Evolutionary conservation across 2,797 vertebrate genomes (phyloP).

Genomic region (Bovichtus diacanthus): DNA sequence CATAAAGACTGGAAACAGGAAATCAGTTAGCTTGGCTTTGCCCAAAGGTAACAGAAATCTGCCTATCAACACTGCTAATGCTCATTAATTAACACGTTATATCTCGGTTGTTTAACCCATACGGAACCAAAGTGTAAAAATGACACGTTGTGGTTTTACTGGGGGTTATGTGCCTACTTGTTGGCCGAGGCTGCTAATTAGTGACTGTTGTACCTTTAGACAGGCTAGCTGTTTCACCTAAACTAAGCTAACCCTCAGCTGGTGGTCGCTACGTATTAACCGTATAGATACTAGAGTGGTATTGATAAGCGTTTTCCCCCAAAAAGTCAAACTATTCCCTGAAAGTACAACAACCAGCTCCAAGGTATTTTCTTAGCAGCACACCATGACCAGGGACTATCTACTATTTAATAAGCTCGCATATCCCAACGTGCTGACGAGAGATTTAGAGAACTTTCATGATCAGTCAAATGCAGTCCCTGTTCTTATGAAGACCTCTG

Average conservation of each 20-base stretch:
- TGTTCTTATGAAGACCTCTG: conserved; percentile 40
- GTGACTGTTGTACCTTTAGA: neutral
- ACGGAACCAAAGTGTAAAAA: neutral
- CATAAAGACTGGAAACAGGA: no score
- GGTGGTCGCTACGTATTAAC: neutral
- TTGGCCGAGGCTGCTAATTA: neutral
- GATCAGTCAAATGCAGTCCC: conserved; percentile 30
- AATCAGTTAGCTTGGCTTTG: neutral
- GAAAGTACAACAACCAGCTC: neutral
- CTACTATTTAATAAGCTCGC: neutral
- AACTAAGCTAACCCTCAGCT: neutral
- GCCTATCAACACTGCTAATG: neutral
- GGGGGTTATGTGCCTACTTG: neutral
- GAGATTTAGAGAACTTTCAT: conserved; percentile 12
- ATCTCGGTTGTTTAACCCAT: neutral
- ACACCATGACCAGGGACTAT: neutral
- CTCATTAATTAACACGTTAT: neutral
- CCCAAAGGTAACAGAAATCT: neutral
- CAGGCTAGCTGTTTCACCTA: neutral
- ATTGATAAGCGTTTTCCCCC: neutral
- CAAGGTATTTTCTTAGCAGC: neutral
- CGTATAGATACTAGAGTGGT: neutral
- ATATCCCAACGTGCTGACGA: conserved; percentile 21
- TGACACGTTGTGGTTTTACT: neutral
- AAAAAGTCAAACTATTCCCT: neutral